These are phyloP conservation scores for Choloepus hoffmanni DNA, from an alignment of 2,113 vertebrate genomes.

Conservation along the genomic window DNA sequence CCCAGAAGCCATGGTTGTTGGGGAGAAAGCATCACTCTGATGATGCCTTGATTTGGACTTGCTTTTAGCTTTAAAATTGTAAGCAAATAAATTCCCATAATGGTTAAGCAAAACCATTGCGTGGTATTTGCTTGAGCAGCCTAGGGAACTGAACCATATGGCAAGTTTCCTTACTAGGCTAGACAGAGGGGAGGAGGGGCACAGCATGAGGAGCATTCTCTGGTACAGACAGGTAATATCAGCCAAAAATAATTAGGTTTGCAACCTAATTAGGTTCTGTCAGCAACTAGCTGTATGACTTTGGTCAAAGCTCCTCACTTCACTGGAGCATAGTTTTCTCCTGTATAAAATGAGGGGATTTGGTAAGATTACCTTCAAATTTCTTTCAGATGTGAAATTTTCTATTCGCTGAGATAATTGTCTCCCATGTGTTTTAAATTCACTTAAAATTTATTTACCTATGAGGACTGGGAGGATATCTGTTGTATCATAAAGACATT, in stretches of 20 bases:
- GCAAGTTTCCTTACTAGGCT: neutral
- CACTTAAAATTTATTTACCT: slow-evolving; percentile 58
- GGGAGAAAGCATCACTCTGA: no score
- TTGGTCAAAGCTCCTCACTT: slow-evolving; percentile 6
- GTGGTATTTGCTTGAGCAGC: no score
- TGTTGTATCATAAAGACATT: slow-evolving; percentile 54
- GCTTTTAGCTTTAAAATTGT: no score
- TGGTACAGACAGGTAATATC: neutral
- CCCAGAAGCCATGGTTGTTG: no score
- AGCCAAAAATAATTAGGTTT: neutral
- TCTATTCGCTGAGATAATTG: slow-evolving; percentile 46
- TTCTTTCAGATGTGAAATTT: slow-evolving; percentile 43
- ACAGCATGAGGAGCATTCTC: neutral
- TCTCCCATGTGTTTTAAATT: slow-evolving; percentile 60
- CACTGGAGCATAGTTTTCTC: neutral
- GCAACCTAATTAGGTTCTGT: neutral
- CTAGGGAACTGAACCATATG: neutral
- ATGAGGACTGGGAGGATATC: neutral
- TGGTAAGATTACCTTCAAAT: slow-evolving; percentile 48
- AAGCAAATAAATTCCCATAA: no score
- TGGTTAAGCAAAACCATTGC: no score
- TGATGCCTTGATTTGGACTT: no score
- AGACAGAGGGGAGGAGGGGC: neutral
- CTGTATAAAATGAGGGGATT: slow-evolving; percentile 44
- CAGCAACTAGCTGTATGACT: neutral